Conservation (phyloP, 2,797 vertebrate genomes). For the Eupleurogrammus muticus region DNA sequence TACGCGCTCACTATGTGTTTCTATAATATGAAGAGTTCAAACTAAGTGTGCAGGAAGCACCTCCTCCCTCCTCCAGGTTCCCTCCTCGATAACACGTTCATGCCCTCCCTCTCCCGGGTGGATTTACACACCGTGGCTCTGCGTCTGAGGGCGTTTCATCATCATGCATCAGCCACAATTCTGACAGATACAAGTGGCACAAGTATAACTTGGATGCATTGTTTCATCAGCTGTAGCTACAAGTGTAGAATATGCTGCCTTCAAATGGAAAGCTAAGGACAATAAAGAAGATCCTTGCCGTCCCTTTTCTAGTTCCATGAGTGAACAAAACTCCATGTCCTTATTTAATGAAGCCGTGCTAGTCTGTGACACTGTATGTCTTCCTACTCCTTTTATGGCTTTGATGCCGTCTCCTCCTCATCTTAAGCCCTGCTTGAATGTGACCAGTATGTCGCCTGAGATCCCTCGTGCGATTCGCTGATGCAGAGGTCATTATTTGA, state of each 20-base stretch:
- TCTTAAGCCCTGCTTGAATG: background rate
- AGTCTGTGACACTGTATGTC: background rate
- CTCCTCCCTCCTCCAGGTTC: background rate
- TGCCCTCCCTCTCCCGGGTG: constrained; percentile 54
- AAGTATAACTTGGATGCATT: background rate
- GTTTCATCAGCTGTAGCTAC: background rate
- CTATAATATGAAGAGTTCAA: background rate
- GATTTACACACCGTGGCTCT: constrained; percentile 4
- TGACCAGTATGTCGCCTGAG: background rate
- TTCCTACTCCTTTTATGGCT: background rate
- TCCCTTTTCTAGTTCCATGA: background rate
- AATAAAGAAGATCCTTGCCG: background rate
- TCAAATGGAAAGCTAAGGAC: background rate
- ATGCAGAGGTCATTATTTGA: background rate
- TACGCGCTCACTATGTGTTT: constrained; percentile 1
- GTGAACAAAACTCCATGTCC: too few species aligned
- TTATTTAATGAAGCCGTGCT: too few species aligned
- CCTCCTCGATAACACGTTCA: constrained; percentile 1
- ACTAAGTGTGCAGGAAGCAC: background rate
- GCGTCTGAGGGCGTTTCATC: background rate
- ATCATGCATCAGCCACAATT: constrained; percentile 6
- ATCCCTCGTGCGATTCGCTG: background rate
- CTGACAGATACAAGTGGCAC: background rate
- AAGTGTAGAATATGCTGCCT: background rate
- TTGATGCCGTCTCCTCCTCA: background rate